Percentiles rank a stretch among this genome's conserved stretches.
phyloP scores from a whole-genome alignment of 2,888 invertebrate genomes.

The Rhamnusium bicolor region DNA sequence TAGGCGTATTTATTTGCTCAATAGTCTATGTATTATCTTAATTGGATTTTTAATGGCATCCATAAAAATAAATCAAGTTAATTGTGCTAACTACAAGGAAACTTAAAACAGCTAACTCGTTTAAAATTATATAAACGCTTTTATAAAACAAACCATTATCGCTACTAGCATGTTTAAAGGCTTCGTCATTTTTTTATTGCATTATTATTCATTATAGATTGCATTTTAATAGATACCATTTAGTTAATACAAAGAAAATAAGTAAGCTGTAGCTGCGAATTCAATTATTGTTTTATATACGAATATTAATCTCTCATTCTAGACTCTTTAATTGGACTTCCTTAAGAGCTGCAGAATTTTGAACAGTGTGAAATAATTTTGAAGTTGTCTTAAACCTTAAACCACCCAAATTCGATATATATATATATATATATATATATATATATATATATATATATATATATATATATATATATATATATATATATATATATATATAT shows the following conservation, averaged over 20 bases:
- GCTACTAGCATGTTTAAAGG: slow-evolving; percentile 3
- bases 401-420: too few relatives aligned
- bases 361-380: too few relatives aligned
- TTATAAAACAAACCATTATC: slow-evolving; percentile 22
- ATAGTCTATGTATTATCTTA: slow-evolving; percentile 29
- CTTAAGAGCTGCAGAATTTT: too few relatives aligned
- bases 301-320: not conserved
- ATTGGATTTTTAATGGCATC: slow-evolving; percentile 33
- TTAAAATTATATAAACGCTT: slow-evolving; percentile 25
- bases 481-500: too few relatives aligned
- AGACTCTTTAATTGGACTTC: too few relatives aligned
- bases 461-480: too few relatives aligned
- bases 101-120: slow-evolving; percentile 10
- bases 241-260: not conserved
- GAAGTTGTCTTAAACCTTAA: too few relatives aligned
- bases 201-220: slow-evolving; percentile 4
- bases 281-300: not conserved
- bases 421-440: too few relatives aligned
- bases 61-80: slow-evolving; percentile 37
- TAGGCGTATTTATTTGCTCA: slow-evolving; percentile 5
- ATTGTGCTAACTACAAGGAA: slow-evolving; percentile 30
- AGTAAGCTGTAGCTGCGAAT: not conserved
- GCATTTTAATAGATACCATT: not conserved
- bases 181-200: slow-evolving; percentile 4
- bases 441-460: too few relatives aligned